These are phyloP conservation scores for Microchirus variegatus DNA, from an alignment of 2,797 vertebrate species.

Conservation along the genomic window DNA sequence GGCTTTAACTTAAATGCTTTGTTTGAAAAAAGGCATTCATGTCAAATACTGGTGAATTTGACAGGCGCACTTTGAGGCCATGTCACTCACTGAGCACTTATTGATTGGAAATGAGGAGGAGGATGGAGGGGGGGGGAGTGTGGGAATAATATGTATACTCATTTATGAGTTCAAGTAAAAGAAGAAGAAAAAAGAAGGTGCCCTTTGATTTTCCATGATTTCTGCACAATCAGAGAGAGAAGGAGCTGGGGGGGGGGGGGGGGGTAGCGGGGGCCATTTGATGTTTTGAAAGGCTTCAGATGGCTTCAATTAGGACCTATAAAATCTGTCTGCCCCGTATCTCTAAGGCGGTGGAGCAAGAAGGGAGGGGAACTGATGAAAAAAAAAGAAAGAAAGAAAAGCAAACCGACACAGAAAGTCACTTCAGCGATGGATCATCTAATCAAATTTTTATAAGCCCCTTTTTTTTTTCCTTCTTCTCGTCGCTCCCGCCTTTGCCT, in stretches of 20 bases:
- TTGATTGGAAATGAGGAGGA: conserved; percentile 58
- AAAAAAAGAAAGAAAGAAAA: conserved; percentile 33
- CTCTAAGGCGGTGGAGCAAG: conserved; percentile 71
- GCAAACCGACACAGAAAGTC: conserved; percentile 78
- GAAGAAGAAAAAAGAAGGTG: conserved; percentile 43
- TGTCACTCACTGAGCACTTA: conserved; percentile 59
- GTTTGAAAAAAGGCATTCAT: conserved; percentile 3
- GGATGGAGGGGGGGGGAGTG: not conserved
- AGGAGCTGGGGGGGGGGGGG: conserved; percentile 31
- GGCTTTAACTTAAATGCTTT: not conserved
- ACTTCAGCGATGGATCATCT: conserved; percentile 74
- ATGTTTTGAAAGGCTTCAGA: conserved; percentile 90
- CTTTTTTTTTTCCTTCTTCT: conserved; percentile 47
- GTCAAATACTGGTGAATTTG: conserved; percentile 39
- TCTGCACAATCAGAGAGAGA: conserved; percentile 63
- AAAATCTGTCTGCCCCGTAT: conserved; percentile 86
- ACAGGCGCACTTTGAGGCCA: conserved; percentile 54
- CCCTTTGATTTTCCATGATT: conserved; percentile 57
- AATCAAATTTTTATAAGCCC: conserved; percentile 82
- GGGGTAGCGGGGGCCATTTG: conserved; percentile 71
- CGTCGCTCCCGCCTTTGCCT: conserved; percentile 49
- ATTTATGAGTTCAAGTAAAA: conserved; percentile 2
- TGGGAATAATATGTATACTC: too few relatives aligned
- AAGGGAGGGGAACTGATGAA: conserved; percentile 53
- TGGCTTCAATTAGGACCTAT: conserved; percentile 94